Evolutionary conservation across 2,888 invertebrate species (phyloP).

Genomic region (Rotaria sp.): DNA sequence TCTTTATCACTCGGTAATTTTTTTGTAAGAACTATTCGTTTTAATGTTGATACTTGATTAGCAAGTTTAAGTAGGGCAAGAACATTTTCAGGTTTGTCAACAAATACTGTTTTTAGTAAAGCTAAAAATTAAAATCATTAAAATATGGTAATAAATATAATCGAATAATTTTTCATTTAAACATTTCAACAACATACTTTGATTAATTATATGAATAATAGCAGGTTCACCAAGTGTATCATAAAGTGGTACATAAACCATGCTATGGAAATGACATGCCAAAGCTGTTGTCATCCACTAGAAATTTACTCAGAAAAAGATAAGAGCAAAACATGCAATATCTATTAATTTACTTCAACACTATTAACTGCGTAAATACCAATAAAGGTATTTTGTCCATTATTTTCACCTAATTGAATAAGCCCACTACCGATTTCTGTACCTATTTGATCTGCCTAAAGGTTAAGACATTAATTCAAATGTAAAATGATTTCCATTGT

Average conservation of each 20-base stretch:
- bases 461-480: not conserved
- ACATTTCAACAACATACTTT: slow-evolving; percentile 28
- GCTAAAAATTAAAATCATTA: not conserved
- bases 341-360: not conserved
- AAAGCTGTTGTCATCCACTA: slow-evolving; percentile 36
- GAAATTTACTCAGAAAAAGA: not conserved
- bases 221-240: slow-evolving; percentile 38
- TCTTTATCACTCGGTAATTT: not conserved
- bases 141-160: not conserved
- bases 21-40: slow-evolving; percentile 3
- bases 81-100: slow-evolving; percentile 25
- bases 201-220: slow-evolving; percentile 33
- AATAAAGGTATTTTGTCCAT: slow-evolving; percentile 15
- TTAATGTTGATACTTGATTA: not conserved
- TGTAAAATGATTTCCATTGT: not conserved
- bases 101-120: not conserved
- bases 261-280: slow-evolving; percentile 31
- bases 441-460: not conserved
- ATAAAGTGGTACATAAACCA: slow-evolving; percentile 35
- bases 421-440: not conserved
- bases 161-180: too few species aligned
- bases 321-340: not conserved
- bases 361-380: not conserved
- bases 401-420: not conserved
- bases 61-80: not conserved